Percentiles rank a stretch among this genome's conserved stretches.
These are phyloP conservation scores for Steinernema feltiae DNA, from an alignment of 1,140 invertebrate species.

Conservation along the genomic window DNA sequence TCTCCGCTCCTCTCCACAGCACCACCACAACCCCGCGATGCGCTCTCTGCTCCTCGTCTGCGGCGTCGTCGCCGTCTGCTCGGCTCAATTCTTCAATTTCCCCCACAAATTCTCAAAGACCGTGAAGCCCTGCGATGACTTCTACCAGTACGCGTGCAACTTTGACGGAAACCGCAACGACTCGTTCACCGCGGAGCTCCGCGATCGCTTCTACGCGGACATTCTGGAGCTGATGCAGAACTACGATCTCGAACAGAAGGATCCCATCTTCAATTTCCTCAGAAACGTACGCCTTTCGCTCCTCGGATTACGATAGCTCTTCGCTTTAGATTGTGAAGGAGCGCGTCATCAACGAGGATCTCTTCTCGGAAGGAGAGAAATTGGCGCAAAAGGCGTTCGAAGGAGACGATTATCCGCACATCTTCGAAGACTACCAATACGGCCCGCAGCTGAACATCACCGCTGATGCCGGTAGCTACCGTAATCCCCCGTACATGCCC, in stretches of 20 bases:
- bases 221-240: background rate
- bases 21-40: no score
- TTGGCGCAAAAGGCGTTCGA: background rate
- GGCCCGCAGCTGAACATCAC: background rate
- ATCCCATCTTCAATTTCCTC: background rate
- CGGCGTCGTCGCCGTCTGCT: no score
- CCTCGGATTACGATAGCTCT: background rate
- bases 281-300: background rate
- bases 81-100: no score
- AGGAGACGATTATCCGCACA: background rate
- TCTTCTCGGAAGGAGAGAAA: background rate
- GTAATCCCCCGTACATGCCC: no score
- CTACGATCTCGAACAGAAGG: background rate
- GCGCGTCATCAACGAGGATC: background rate
- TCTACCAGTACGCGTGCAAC: background rate
- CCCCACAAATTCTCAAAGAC: background rate
- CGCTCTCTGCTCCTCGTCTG: no score
- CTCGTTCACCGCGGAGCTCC: background rate
- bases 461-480: background rate
- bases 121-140: background rate
- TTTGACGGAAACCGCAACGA: background rate
- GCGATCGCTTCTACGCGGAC: background rate
- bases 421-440: background rate
- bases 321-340: background rate
- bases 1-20: no score